Evolutionary conservation across 2,888 invertebrate genomes (phyloP), one percentile per base, ranked within the genome.

Genomic region (Platynereis dumerilii): DNA sequence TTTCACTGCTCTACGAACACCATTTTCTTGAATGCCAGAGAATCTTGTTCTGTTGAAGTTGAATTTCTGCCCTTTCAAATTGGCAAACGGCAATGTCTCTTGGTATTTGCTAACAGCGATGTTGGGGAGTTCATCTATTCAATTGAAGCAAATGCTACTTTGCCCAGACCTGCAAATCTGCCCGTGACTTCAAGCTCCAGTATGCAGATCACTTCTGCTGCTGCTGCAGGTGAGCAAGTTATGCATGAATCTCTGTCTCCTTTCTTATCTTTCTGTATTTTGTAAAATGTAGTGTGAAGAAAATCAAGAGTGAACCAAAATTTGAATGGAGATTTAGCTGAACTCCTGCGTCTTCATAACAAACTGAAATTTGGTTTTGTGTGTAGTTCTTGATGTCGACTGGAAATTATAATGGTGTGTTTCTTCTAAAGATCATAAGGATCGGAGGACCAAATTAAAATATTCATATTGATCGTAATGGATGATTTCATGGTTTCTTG

Each of bases 81-180:
- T 3, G 83, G 82, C 68, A 76, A 76, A 57, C 75, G 78, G 55
- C 80, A 81, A 71, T 82, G 81, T 63, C 79, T 80, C 0, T 74
- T 84, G 26, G 77, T 83, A 61, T 80, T 84, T 67, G 69, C 77
- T 53, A 82, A 80, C 65, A 80, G 79, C 61, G 65, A 69, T 3
- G 74, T 83, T 22, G 84, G 84, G 55, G 84, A 84, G 73, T 81
- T 84, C 68, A 67, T 83, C 27, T 82, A 83, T 71, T 76, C 78
- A 20, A 75, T 84, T 3, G 80, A 82, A 66, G 83, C 81, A 22
- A 76, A 67, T 26, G 76, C 64, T 1, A 61, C 58, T 5, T 66
- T 77, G 58, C 84, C 84, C 5, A 72, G 78, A 27, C 77, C 81
- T 3, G 75, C 76, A 52, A 65, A 72, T 5, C 74, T 80, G 15